Base-by-base conservation (phyloP, 2,888 invertebrate genomes). In the Operophtera brumata region DNA sequence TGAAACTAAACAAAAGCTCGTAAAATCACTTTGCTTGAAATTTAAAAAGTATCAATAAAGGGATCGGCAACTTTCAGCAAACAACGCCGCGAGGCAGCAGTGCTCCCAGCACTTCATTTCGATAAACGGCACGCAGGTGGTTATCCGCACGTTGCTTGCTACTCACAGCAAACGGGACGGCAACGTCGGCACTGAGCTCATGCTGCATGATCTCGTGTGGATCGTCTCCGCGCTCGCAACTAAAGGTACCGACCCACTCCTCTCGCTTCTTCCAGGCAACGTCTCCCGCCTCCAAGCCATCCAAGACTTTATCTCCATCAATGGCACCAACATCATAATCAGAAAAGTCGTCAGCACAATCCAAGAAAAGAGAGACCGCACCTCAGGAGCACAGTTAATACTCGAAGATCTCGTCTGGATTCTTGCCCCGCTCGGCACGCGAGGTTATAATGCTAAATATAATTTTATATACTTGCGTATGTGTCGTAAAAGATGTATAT, bases 141-240 rank as follows among this genome's bases (percentile, higher is more conserved):
- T 93, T 65, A 86, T 93, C 63, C 92, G 92, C 71, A 83, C 90
- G 54, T 72, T 93, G 67, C 78, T 91, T 57, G 80, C 84, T 54
- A 85, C 87, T 50, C 91, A 92, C 69, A 79, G 82, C 71, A 87
- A 88, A 68, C 91, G 92, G 49, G 91, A 90, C 65, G 81, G 87
- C 57, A 85, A 84, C 65, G 84, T 91, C 42, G 78, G 84, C 68
- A 85, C 80, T 59, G 92, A 93, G 70, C 76, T 90, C 59, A 83
- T 92, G 68, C 73, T 92, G 66, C 91, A 92, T 67, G 93, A 93
- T 77, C 84, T 92, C 63, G 81, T 93, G 57, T 92, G 92, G 92
- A 90, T 92, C 69, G 79, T 93, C 64, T 91, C 92, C 73, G 90
- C 92, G 66, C 80, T 93, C 60, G 86, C 91, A 14, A 87, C 91